Conservation (phyloP, 1,140 invertebrate species). For the Drosophila biarmipes region DNA sequence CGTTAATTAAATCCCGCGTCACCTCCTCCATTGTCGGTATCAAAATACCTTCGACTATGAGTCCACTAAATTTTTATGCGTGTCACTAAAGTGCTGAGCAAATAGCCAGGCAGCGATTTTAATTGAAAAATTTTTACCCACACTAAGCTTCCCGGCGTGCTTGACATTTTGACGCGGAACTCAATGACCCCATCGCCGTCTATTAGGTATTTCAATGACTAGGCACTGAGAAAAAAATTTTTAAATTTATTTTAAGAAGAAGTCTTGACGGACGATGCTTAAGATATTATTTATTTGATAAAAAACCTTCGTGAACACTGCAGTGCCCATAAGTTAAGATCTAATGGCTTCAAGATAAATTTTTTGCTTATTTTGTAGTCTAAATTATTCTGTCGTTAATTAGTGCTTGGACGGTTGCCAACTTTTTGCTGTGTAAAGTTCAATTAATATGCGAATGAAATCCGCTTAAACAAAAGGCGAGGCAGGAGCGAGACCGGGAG, state of each 20-base stretch:
- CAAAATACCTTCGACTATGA: slow-evolving; percentile 33
- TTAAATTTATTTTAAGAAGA: background rate
- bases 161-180: slow-evolving; percentile 68
- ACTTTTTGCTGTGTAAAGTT: slow-evolving; percentile 73
- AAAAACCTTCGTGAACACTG: too few species aligned
- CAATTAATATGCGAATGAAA: slow-evolving; percentile 80
- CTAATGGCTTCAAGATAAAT: background rate
- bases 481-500: slow-evolving; percentile 19
- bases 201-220: slow-evolving; percentile 26
- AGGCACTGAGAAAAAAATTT: background rate
- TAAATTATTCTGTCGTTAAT: slow-evolving; percentile 53
- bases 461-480: slow-evolving; percentile 75
- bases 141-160: slow-evolving; percentile 50
- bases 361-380: background rate
- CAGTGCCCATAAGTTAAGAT: too few species aligned
- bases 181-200: slow-evolving; percentile 20
- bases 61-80: slow-evolving; percentile 74
- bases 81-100: slow-evolving; percentile 69
- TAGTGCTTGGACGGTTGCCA: slow-evolving; percentile 26
- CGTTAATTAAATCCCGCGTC: slow-evolving; percentile 26
- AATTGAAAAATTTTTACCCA: slow-evolving; percentile 78
- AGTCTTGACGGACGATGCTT: too few species aligned
- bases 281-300: too few species aligned
- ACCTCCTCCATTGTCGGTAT: background rate
- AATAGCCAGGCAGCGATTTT: slow-evolving; percentile 72